A percentile compares a stretch with the other conserved stretches of the same genome.
These are phyloP conservation scores for Lysiphlebus fabarum DNA, from an alignment of 1,140 invertebrate genomes.

Conservation along the genomic window DNA sequence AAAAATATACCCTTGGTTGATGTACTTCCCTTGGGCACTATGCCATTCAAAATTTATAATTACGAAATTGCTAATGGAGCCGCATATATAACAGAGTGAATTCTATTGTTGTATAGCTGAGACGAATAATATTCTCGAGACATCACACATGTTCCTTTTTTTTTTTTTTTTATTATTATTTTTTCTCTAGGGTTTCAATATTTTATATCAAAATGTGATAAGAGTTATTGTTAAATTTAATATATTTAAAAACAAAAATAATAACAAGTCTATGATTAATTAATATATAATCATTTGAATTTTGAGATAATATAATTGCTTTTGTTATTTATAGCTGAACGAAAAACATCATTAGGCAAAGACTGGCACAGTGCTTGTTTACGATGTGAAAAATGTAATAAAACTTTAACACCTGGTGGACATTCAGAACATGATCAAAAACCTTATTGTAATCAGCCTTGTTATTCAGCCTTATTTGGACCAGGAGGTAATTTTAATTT, in stretches of 20 bases:
- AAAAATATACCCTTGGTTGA: slow-evolving; percentile 21
- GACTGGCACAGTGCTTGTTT: slow-evolving; percentile 76
- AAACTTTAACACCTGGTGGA: slow-evolving; percentile 68
- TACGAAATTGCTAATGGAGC: slow-evolving; percentile 52
- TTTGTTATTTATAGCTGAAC: slow-evolving; percentile 65
- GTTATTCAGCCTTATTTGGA: slow-evolving; percentile 72
- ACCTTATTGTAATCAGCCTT: slow-evolving; percentile 75
- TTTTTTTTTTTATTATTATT: neutral
- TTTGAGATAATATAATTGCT: no score
- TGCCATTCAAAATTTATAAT: slow-evolving; percentile 47
- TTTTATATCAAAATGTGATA: no score
- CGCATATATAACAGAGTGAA: neutral
- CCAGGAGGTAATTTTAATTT: slow-evolving; percentile 59
- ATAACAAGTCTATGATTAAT: no score
- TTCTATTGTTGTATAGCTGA: no score
- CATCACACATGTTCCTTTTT: neutral
- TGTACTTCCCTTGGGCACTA: slow-evolving; percentile 26
- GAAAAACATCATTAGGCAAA: slow-evolving; percentile 74
- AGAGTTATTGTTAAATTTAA: neutral
- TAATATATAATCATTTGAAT: no score
- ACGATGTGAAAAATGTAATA: slow-evolving; percentile 75
- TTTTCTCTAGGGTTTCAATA: neutral
- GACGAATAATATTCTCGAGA: no score
- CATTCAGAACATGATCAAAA: slow-evolving; percentile 75
- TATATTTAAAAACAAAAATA: neutral